phyloP scores from a whole-genome alignment of 2,888 invertebrate species.

The Dynastes maya region DNA sequence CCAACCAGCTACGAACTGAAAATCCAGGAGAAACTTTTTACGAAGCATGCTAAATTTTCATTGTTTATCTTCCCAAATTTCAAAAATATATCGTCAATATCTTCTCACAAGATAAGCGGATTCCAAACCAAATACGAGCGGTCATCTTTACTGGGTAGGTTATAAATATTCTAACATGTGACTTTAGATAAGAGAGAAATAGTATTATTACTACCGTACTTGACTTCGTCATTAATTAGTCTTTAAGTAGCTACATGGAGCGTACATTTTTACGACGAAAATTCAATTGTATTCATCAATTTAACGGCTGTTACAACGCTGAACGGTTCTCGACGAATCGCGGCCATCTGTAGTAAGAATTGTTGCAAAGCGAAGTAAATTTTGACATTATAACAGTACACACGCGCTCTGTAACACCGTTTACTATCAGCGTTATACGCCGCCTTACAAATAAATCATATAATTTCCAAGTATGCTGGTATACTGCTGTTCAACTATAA shows the following conservation, averaged over 20 bases:
- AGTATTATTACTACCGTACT: not conserved
- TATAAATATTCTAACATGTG: not conserved
- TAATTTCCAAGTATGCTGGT: slow-evolving; percentile 14
- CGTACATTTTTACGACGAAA: slow-evolving; percentile 10
- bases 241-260: slow-evolving; percentile 8
- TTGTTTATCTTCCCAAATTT: no score
- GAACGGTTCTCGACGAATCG: slow-evolving; percentile 9
- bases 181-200: slow-evolving; percentile 6
- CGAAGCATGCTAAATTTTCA: no score
- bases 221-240: slow-evolving; percentile 4
- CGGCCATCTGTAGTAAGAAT: slow-evolving; percentile 25
- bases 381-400: slow-evolving; percentile 43
- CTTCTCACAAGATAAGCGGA: no score
- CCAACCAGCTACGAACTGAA: no score
- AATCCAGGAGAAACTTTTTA: no score
- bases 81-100: no score
- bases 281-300: slow-evolving; percentile 37
- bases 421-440: slow-evolving; percentile 3
- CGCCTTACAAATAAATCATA: slow-evolving; percentile 16
- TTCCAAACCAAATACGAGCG: no score
- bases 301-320: slow-evolving; percentile 19
- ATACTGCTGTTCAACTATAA: not conserved
- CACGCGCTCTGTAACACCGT: not conserved
- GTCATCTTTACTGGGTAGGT: not conserved
- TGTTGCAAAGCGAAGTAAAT: slow-evolving; percentile 32